Conservation (phyloP, 2,888 invertebrate genomes). For the Formica aserva region DNA sequence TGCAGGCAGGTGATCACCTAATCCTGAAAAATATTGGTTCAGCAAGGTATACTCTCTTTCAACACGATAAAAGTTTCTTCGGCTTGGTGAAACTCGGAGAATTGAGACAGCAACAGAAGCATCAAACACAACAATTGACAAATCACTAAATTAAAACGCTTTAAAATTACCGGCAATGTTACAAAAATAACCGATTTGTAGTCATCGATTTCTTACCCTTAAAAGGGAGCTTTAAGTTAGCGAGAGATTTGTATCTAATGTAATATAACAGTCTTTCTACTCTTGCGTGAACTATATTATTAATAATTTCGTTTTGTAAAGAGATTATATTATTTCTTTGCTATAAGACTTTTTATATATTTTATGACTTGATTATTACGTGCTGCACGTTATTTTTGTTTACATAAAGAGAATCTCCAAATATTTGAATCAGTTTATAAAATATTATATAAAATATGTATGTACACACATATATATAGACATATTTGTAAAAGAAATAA, state of each 20-base stretch:
- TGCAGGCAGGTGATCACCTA: constrained; percentile 88
- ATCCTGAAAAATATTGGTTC: constrained; percentile 91
- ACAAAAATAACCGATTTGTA: constrained; percentile 11
- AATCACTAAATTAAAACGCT: background rate
- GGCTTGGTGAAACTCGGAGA: constrained; percentile 92
- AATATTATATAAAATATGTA: background rate
- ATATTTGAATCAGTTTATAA: constrained; percentile 11
- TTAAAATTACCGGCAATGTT: constrained; percentile 5
- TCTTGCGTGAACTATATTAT: background rate
- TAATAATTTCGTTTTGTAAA: background rate
- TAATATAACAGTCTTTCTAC: constrained; percentile 10
- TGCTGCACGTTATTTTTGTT: constrained; percentile 7
- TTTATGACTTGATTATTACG: constrained; percentile 4
- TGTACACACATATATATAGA: background rate
- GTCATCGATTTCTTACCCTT: background rate
- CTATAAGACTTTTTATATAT: constrained; percentile 20
- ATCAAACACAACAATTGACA: constrained; percentile 30
- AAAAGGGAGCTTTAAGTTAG: constrained; percentile 2
- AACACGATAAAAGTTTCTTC: constrained; percentile 93
- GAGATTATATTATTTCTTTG: background rate
- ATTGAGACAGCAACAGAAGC: constrained; percentile 75
- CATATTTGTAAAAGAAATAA: background rate
- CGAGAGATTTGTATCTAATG: background rate
- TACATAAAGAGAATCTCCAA: background rate
- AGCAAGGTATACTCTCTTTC: constrained; percentile 90